phyloP scores from a whole-genome alignment of 2,113 vertebrate species.

The Rhombomys opimus region DNA sequence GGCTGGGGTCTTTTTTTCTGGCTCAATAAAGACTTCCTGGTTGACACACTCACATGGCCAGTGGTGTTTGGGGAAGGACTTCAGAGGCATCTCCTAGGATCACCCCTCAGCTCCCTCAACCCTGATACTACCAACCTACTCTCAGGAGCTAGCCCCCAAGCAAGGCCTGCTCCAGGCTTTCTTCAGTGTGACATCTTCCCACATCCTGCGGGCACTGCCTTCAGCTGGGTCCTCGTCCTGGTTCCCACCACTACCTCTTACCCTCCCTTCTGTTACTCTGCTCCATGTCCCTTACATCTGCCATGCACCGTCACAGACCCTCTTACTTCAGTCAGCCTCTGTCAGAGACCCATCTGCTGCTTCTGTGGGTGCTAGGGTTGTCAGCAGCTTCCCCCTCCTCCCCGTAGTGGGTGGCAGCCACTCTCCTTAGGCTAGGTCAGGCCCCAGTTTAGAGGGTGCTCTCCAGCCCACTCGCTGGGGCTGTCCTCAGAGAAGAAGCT shows the following conservation, averaged over 20 bases:
- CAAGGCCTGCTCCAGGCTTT: not conserved
- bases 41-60: constrained; percentile 70
- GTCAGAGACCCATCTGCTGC: not conserved
- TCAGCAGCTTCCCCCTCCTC: not conserved
- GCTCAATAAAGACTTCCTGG: constrained; percentile 81
- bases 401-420: not conserved
- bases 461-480: not conserved
- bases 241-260: not conserved
- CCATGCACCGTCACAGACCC: not conserved
- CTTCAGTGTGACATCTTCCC: not conserved
- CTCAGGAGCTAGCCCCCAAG: not conserved
- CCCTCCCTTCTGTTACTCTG: not conserved
- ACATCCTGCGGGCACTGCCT: not conserved
- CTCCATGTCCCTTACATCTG: not conserved
- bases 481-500: not conserved
- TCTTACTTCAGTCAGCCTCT: not conserved
- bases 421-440: not conserved
- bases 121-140: not conserved
- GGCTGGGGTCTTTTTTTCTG: constrained; percentile 13
- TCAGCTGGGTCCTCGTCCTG: rapidly evolving
- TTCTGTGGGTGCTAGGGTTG: not conserved
- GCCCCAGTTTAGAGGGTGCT: not conserved
- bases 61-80: constrained; percentile 73
- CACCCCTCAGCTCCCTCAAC: not conserved
- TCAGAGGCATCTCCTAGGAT: constrained; percentile 37